Percentiles rank a stretch among this genome's conserved stretches.
phyloP scores from a whole-genome alignment of 1,140 invertebrate species.

The Cotesia glomerata region DNA sequence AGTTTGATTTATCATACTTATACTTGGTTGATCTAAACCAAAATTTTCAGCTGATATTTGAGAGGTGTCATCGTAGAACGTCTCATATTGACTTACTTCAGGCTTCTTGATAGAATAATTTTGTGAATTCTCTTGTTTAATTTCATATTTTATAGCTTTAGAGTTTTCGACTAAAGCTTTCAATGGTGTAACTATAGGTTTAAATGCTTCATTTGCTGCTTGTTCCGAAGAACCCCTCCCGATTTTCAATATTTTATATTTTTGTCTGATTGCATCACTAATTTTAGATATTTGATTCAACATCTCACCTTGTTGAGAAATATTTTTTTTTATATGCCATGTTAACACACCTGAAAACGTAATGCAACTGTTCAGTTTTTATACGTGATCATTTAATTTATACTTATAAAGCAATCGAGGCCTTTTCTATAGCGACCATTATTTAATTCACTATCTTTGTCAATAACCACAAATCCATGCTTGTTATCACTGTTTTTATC shows the following conservation, averaged over 20 bases:
- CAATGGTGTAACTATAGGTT: not conserved
- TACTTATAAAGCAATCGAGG: constrained; percentile 40
- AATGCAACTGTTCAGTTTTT: not conserved
- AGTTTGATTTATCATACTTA: too few species aligned
- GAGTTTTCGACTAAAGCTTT: not conserved
- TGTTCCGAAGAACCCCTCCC: not conserved
- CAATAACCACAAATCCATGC: constrained; percentile 44
- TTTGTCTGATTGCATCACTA: not conserved
- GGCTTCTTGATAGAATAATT: too few species aligned
- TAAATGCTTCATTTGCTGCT: not conserved
- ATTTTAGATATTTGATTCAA: not conserved
- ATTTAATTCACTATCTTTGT: constrained; percentile 42
- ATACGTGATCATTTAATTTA: not conserved
- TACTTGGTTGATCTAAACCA: too few species aligned
- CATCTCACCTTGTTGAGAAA: not conserved
- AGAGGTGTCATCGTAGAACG: too few species aligned
- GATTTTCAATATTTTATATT: not conserved
- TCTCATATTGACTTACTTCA: too few species aligned
- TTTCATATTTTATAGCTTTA: too few species aligned
- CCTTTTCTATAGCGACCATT: constrained; percentile 40
- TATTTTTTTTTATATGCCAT: not conserved
- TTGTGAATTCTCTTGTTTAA: too few species aligned
- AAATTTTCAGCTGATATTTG: too few species aligned
- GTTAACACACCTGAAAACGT: too few species aligned
- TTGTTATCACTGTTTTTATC: constrained; percentile 21